Conservation (phyloP, 2,113 vertebrate species). For the Halcyon senegalensis region DNA sequence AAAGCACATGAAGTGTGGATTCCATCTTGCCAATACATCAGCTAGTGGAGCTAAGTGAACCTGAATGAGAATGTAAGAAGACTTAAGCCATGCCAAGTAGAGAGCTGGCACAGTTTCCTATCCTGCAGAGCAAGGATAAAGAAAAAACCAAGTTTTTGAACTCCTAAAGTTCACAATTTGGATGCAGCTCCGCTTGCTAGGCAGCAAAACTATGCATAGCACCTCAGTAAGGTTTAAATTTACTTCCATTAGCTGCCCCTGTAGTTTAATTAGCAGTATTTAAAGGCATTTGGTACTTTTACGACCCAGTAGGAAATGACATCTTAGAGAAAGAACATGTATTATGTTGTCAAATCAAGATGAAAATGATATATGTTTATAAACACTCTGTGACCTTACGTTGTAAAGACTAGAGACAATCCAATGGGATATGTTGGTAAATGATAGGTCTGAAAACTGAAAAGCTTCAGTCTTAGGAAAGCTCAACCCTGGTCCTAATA, state of each 20-base stretch:
- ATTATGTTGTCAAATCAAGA: not conserved
- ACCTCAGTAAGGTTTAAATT: not conserved
- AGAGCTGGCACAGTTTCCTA: not conserved
- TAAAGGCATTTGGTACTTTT: not conserved
- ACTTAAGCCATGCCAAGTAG: not conserved
- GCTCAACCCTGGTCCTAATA: not conserved
- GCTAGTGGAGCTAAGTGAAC: not conserved
- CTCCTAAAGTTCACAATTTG: not conserved
- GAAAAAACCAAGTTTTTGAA: not conserved
- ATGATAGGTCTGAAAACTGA: not conserved
- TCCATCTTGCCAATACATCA: not conserved
- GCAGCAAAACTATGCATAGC: not conserved
- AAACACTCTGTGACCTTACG: not conserved
- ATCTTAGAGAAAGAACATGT: not conserved
- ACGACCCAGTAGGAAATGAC: not conserved
- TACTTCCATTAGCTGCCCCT: not conserved
- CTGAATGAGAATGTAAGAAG: not conserved
- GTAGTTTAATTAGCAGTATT: not conserved
- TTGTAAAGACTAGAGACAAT: not conserved
- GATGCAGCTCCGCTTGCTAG: not conserved
- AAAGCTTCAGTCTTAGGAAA: not conserved
- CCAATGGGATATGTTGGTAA: not conserved
- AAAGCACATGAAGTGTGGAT: not conserved
- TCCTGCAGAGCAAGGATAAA: not conserved
- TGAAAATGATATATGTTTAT: not conserved